Conservation (phyloP, 2,113 vertebrate species). For the Lampris megalopsis region DNA sequence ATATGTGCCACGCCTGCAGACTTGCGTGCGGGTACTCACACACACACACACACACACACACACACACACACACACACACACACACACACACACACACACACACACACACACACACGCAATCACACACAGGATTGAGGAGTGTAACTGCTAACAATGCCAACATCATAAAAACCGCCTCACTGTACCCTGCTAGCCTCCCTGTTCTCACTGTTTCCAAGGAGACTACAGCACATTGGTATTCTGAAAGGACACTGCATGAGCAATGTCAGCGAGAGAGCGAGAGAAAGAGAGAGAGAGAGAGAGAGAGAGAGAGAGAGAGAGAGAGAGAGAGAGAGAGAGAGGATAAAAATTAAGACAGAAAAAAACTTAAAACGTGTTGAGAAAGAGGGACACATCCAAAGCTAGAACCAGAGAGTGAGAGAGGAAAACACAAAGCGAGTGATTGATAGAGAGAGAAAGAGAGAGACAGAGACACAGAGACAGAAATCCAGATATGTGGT, state of each 20-base stretch:
- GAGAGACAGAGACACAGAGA: neutral
- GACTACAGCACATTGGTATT: conserved; percentile 76
- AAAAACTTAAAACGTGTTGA: conserved; percentile 23
- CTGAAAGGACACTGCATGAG: conserved; percentile 67
- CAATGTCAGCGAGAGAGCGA: conserved; percentile 16
- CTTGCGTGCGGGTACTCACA: neutral
- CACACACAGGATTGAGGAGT: conserved; percentile 49
- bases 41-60: conserved; percentile 4
- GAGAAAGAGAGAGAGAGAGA: conserved; percentile 20
- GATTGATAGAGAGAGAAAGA: too few species aligned
- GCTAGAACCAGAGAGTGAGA: neutral
- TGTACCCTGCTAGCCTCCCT: conserved; percentile 46
- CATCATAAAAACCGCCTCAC: conserved; percentile 57
- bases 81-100: conserved; percentile 7
- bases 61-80: conserved; percentile 10
- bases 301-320: conserved; percentile 7
- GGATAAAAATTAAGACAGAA: conserved; percentile 26
- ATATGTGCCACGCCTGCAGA: conserved; percentile 16
- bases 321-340: conserved; percentile 25
- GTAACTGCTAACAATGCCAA: conserved; percentile 53
- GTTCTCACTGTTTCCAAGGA: conserved; percentile 77
- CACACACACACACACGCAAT: conserved; percentile 12
- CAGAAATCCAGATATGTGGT: neutral
- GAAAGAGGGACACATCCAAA: neutral
- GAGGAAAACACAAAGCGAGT: neutral